Evolutionary conservation across 2,888 invertebrate species (phyloP).

Genomic region (Aplocera efformata): DNA sequence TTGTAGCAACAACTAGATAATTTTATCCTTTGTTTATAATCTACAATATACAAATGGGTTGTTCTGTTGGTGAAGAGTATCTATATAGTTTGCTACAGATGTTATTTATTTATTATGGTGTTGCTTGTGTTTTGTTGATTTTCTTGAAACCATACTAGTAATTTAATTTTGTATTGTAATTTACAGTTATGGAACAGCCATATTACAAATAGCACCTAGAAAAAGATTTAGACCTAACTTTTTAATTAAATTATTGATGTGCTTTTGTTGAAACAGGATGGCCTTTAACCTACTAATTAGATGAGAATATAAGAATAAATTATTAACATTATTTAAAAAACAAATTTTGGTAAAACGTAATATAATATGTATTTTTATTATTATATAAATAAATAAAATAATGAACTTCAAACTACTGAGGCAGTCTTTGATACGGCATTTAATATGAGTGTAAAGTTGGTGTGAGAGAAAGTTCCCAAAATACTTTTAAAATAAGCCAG

Average conservation of each 20-base stretch:
- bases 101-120: conserved; percentile 76
- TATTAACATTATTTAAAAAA: conserved; percentile 3
- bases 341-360: too few relatives aligned
- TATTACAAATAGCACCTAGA: conserved; percentile 21
- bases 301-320: conserved; percentile 31
- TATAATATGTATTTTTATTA: too few relatives aligned
- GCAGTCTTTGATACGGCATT: too few relatives aligned
- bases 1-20: conserved; percentile 79
- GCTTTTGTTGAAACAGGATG: too few relatives aligned
- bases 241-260: conserved; percentile 29
- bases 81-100: conserved; percentile 66
- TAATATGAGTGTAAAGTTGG: too few relatives aligned
- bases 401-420: too few relatives aligned
- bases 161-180: conserved; percentile 44
- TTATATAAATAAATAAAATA: too few relatives aligned
- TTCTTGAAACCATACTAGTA: conserved; percentile 53
- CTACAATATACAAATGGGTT: conserved; percentile 64
- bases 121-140: conserved; percentile 75
- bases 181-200: conserved; percentile 47
- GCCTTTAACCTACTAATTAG: conserved; percentile 23
- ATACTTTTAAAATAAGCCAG: too few relatives aligned
- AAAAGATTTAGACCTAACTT: conserved; percentile 17
- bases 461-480: too few relatives aligned
- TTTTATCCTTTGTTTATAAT: conserved; percentile 67
- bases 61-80: conserved; percentile 66